Base-by-base conservation (phyloP, 2,797 vertebrate genomes). In the Mormyrus proboscirostris region DNA sequence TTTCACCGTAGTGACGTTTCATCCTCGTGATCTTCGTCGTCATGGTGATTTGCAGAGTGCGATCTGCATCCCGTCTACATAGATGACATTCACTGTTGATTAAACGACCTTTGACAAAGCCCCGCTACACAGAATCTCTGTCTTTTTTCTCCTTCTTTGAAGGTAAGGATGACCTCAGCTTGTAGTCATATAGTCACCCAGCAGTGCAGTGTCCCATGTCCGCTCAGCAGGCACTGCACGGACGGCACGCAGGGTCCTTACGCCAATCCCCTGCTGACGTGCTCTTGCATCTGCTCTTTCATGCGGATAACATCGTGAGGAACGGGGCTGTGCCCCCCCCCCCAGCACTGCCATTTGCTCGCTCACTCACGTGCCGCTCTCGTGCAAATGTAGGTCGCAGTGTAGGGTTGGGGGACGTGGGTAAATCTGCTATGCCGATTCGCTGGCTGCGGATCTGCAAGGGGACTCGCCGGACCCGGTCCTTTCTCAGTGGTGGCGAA, bases 321-420 rank as follows among this genome's bases (percentile, higher is more conserved):
- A 33, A 76, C 1, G 12, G 33, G 29, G 69, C 29, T 73, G 41
- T 22, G 38, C 76, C 44, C 2, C 73, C 4, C 82, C 16, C 79
- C 41, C 29, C 7, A 4, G 12, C 7, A n/a, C n/a, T 44, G 86
- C 88, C 76, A 88, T 85, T 90, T 57, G 50, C 9, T 12, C 51
- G 29, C 57, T 22, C 59, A 22, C 59, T 62, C 59, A 62, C 59
- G 22, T 62, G 59, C 59, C 1, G 22, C 88, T 55, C 55, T 85
- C 38, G 47, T 85, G 89, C 14, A 29, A 90, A 90, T 90, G 76
- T 90, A 90, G 89, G 89, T 88, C 89, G 84, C 51, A 19, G 79
- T 57, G 25, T 47, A 51, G 10, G 83, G 59, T 33, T 65, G 29
- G 65, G 65, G 65, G 65, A 38, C 50, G 41, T 10, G 82, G 82